Evolutionary conservation across 2,888 invertebrate species (phyloP).

Genomic region (Atethmia centrago): DNA sequence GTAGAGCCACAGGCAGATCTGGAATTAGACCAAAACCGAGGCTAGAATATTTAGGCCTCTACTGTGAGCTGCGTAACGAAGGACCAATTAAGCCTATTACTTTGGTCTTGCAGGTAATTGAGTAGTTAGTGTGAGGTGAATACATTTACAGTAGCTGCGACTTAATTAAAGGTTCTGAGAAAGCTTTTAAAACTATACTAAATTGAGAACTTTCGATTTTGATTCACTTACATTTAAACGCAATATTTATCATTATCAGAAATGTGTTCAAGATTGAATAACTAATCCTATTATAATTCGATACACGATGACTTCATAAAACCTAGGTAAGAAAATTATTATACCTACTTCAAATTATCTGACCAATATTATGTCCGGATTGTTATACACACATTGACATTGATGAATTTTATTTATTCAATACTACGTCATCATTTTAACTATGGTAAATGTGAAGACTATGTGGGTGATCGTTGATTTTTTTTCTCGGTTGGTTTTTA

Average conservation of each 20-base stretch:
- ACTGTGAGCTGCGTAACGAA: constrained; percentile 16
- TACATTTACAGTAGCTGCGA: background rate
- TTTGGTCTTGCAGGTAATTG: constrained; percentile 27
- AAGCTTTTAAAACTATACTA: background rate
- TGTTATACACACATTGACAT: no score
- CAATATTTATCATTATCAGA: background rate
- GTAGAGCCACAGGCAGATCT: constrained; percentile 39
- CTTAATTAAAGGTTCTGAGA: background rate
- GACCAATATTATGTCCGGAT: no score
- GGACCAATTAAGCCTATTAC: constrained; percentile 42
- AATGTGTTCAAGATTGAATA: background rate
- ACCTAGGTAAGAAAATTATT: background rate
- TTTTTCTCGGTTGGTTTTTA: no score
- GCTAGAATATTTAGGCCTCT: constrained; percentile 43
- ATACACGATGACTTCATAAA: background rate
- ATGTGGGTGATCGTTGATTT: no score
- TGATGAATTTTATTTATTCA: no score
- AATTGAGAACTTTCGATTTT: background rate
- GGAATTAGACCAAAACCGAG: constrained; percentile 54
- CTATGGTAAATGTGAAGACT: no score
- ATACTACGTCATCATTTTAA: no score
- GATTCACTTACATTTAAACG: background rate
- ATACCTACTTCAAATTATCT: no score
- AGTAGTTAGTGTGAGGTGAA: constrained; percentile 10
- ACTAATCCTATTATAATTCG: background rate